phyloP scores from a whole-genome alignment of 1,140 invertebrate species.

The Drosophila sechellia region DNA sequence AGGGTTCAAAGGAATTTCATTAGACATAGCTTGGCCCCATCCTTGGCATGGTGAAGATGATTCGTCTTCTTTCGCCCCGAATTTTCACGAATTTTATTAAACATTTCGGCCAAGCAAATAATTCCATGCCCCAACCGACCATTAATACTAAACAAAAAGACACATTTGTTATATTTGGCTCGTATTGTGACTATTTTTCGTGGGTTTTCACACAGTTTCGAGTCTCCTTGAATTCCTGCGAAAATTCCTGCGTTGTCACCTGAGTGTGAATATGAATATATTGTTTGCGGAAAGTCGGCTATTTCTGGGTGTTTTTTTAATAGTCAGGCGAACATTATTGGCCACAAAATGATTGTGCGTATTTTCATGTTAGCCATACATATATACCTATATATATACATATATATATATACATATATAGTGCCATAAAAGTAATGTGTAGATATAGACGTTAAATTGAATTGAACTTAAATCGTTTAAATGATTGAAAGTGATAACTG shows the following conservation, averaged over 20 bases:
- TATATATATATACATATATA: too few species aligned
- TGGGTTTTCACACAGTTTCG: background rate
- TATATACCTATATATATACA: too few species aligned
- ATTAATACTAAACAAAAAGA: background rate
- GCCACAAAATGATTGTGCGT: background rate
- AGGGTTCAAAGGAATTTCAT: background rate
- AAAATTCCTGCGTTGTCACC: slow-evolving; percentile 3
- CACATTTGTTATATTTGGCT: too few species aligned
- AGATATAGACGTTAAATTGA: too few species aligned
- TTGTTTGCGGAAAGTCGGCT: background rate
- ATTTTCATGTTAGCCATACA: background rate
- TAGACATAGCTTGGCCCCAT: background rate
- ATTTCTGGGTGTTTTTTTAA: background rate
- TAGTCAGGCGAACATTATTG: background rate
- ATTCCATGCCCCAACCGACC: background rate
- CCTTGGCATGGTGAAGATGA: background rate
- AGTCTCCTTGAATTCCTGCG: background rate
- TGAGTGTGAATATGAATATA: background rate
- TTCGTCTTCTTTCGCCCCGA: background rate
- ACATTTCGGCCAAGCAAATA: background rate
- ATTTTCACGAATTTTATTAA: background rate
- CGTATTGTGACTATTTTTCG: background rate
- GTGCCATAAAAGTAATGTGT: too few species aligned
- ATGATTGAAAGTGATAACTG: too few species aligned
- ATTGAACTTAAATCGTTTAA: too few species aligned